These are phyloP conservation scores for Scyliorhinus canicula DNA, from an alignment of 2,797 vertebrate genomes.

Conservation along the genomic window DNA sequence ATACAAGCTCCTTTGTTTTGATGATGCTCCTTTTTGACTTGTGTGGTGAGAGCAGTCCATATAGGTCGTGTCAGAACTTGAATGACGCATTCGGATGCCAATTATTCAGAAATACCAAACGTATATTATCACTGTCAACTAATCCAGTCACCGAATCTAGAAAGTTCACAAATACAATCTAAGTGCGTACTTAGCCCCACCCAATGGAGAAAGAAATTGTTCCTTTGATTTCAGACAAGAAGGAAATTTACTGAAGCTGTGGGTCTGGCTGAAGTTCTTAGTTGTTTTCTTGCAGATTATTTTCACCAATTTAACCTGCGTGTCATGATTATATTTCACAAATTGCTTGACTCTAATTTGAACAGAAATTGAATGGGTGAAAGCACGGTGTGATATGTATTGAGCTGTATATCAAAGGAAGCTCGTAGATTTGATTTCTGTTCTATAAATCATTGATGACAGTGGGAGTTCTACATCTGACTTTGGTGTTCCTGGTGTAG, in stretches of 20 bases:
- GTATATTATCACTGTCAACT: neutral
- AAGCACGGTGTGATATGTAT: neutral
- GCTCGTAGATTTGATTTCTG: neutral
- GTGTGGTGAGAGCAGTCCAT: neutral
- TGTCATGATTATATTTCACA: neutral
- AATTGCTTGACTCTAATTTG: neutral
- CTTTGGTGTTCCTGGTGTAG: neutral
- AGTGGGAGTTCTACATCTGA: neutral
- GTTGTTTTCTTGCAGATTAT: neutral
- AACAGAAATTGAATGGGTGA: neutral
- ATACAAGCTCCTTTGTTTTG: neutral
- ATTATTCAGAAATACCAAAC: neutral
- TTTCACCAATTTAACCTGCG: neutral
- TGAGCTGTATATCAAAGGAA: neutral
- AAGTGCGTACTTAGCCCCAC: neutral
- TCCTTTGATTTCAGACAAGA: neutral
- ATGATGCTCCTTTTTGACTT: neutral
- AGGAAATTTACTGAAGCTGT: neutral
- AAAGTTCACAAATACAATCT: neutral
- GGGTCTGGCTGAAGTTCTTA: neutral
- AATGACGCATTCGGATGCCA: neutral
- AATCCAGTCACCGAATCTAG: neutral
- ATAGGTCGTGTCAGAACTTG: neutral
- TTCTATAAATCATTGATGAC: neutral
- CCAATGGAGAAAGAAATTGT: neutral